Evolutionary conservation across 37 sponge, comb jelly and placozoan species (phyloP).

Genomic region (Eunapius fragilis): DNA sequence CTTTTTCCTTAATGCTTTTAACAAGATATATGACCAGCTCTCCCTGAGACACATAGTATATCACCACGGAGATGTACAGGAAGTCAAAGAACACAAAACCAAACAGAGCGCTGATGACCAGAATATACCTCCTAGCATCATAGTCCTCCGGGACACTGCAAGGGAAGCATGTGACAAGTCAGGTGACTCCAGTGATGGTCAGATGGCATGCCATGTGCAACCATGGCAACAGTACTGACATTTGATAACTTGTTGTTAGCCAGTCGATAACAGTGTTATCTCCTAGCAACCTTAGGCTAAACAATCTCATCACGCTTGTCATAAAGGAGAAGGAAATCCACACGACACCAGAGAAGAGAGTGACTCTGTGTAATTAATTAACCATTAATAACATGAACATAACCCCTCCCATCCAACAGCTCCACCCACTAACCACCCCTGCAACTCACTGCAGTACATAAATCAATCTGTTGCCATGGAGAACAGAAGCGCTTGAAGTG

Average conservation of each 20-base stretch:
- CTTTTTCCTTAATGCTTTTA: conserved; percentile 48
- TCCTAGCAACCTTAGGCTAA: conserved; percentile 41
- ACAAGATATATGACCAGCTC: conserved; percentile 66
- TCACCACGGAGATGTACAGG: conserved; percentile 74
- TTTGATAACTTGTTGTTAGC: background rate
- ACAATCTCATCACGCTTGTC: conserved; percentile 41
- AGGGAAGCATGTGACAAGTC: background rate
- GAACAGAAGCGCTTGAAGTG: background rate
- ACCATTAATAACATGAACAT: no score
- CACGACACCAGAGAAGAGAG: conserved; percentile 27
- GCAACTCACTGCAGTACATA: background rate
- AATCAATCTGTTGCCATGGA: conserved; percentile 23
- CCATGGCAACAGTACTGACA: background rate
- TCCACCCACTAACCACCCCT: background rate
- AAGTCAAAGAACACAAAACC: conserved; percentile 78
- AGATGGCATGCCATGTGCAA: background rate
- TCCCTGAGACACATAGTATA: conserved; percentile 66
- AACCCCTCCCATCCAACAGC: background rate
- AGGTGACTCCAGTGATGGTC: background rate
- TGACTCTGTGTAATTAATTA: conserved; percentile 26
- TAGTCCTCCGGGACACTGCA: conserved; percentile 4
- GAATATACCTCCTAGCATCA: conserved; percentile 7
- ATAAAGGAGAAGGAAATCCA: conserved; percentile 61
- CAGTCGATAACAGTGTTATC: conserved; percentile 5
- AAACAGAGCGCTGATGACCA: conserved; percentile 42